phyloP scores from a whole-genome alignment of 2,888 invertebrate species.

The Crocallis elinguaria region DNA sequence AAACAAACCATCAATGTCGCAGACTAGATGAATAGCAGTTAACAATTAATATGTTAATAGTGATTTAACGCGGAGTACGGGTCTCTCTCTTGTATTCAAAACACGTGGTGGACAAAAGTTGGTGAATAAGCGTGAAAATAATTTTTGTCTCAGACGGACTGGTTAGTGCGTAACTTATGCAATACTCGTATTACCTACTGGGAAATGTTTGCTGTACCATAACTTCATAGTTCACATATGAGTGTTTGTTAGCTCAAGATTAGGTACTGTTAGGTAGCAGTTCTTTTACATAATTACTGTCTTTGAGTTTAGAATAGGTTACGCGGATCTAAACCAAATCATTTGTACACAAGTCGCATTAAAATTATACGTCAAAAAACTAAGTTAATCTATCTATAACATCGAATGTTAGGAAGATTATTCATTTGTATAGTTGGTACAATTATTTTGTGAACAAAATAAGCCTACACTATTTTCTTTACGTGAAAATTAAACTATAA shows the following conservation, averaged over 20 bases:
- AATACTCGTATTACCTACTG: conserved; percentile 54
- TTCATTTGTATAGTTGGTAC: too few relatives aligned
- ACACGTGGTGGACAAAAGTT: conserved; percentile 67
- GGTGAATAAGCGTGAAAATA: conserved; percentile 63
- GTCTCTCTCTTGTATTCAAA: conserved; percentile 68
- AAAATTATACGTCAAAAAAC: too few relatives aligned
- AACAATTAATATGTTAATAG: conserved; percentile 81
- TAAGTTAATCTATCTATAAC: too few relatives aligned
- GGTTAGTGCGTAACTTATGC: conserved; percentile 60
- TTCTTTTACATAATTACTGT: conserved; percentile 13
- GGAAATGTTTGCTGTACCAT: conserved; percentile 50
- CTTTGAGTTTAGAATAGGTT: too few relatives aligned
- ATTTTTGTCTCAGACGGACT: conserved; percentile 57
- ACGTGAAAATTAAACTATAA: too few relatives aligned
- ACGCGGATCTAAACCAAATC: too few relatives aligned
- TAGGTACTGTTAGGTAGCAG: conserved; percentile 8
- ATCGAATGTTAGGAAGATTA: too few relatives aligned
- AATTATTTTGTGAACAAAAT: too few relatives aligned
- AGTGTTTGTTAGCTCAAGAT: conserved; percentile 15
- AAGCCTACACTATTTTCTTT: too few relatives aligned
- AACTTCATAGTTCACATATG: conserved; percentile 44
- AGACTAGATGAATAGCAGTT: conserved; percentile 70
- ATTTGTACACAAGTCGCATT: too few relatives aligned
- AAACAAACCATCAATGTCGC: conserved; percentile 83
- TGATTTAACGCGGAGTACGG: conserved; percentile 67